Conservation (phyloP, 2,113 vertebrate species). For the Caretta caretta region DNA sequence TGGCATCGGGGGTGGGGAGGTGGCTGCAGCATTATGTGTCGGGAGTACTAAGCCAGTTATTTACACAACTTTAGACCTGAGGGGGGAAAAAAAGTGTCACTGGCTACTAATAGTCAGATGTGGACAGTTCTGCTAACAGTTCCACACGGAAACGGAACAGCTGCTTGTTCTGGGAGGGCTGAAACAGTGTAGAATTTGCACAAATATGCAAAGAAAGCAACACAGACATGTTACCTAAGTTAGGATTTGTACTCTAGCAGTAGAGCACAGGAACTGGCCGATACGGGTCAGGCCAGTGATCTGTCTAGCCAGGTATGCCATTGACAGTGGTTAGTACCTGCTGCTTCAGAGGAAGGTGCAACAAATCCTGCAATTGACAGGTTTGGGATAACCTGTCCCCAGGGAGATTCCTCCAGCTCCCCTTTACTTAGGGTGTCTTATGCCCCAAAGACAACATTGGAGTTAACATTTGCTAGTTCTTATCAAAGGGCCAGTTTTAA, state of each 20-base stretch:
- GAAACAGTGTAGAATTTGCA: background rate
- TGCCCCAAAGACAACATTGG: background rate
- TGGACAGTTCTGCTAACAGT: background rate
- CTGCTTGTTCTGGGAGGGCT: background rate
- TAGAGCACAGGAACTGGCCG: rapidly evolving
- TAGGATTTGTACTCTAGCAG: background rate
- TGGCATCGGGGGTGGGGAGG: background rate
- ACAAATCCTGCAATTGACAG: background rate
- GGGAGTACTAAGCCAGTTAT: background rate
- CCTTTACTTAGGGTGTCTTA: background rate
- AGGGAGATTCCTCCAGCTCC: background rate
- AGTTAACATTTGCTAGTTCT: background rate
- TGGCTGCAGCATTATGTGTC: rapidly evolving
- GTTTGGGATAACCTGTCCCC: background rate
- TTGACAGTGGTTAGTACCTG: background rate
- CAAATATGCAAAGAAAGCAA: background rate
- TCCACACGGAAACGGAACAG: background rate
- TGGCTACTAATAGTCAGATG: background rate
- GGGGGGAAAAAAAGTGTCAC: background rate
- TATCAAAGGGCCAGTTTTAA: background rate
- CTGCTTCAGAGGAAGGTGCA: background rate
- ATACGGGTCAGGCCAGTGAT: background rate
- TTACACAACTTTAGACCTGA: background rate
- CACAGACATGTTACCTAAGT: background rate
- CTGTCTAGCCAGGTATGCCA: background rate